phyloP scores from a whole-genome alignment of 1,140 invertebrate genomes.

The Zaprionus davidi region DNA sequence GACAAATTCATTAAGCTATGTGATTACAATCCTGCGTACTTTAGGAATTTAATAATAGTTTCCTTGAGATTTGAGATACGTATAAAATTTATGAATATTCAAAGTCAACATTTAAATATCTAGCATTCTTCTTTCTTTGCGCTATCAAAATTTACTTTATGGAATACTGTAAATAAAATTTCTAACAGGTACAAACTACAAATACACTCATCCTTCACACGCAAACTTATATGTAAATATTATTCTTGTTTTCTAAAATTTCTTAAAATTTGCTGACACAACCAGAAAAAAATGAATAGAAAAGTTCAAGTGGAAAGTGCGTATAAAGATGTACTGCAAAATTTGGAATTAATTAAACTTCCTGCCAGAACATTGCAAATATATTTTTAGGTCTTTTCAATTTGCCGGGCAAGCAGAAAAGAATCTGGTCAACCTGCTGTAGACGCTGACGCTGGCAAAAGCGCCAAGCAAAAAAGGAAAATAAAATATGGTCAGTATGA shows the following conservation, averaged over 20 bases:
- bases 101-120: neutral
- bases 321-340: conserved; percentile 11
- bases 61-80: neutral
- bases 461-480: conserved; percentile 17
- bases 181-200: neutral
- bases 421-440: conserved; percentile 3
- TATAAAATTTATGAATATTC: neutral
- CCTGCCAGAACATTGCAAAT: conserved; percentile 31
- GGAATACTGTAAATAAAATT: neutral
- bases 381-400: conserved; percentile 48
- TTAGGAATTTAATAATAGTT: neutral
- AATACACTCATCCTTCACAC: neutral
- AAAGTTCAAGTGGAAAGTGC: conserved; percentile 29
- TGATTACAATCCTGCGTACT: conserved; percentile 1
- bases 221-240: conserved; percentile 5
- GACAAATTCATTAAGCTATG: neutral
- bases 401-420: conserved; percentile 61
- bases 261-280: conserved; percentile 17
- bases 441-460: neutral
- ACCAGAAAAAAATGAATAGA: neutral
- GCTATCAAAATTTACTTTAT: neutral
- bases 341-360: conserved; percentile 48
- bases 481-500: conserved; percentile 65
- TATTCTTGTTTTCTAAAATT: neutral
- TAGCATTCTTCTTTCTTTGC: neutral